Evolutionary conservation across 23 tunicate genomes (phyloP), one percentile per base, ranked within the genome.

Genomic region (Botrylloides violaceus): DNA sequence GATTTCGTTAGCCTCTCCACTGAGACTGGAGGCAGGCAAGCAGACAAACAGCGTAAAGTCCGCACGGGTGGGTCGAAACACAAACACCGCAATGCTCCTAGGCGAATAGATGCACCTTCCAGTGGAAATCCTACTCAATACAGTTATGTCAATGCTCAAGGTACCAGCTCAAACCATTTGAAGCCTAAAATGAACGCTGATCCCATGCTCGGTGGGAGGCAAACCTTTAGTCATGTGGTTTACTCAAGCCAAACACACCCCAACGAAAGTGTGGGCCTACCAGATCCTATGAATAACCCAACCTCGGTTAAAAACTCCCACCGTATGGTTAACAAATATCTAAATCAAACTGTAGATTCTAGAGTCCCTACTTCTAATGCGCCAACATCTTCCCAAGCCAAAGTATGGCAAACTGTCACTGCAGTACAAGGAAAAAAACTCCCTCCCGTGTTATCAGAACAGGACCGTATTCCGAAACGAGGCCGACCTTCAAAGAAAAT

Each of bases 371-470:
- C 49, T 34, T 66, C 72, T 4, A 38, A 34, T 43, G 12, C 9
- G 9, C 12, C 53, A 43, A 43, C 9, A 7, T 43, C 53, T 43
- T 19, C 32, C 18, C 32, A 63, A 56, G 59, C 71, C 3, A 25
- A 27, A 12, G 53, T n/a, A n/a, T 90, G 97, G 97, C 97, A 90
- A 58, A 90, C 97, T 21, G 97, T 90, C n/a, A 90, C 97, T 27
- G 97, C 97, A 2, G 64, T 90, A 22, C 81, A 90, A 79, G 97
- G 86, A 4, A 84, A 84, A 26, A 90, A 90, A 63, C 55, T 90
- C 34, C 97, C 97, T 33, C 97, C 97, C 4, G 61, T 83, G 82
- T 39, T 90, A 20, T 90, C 97, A 0, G 97, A 90, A 36, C 63
- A 77, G 12, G 97, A 90, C 57, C 81, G 97, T 2, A 90, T 90